Conservation (phyloP, 2,888 invertebrate genomes). For the Frankliniella fusca region DNA sequence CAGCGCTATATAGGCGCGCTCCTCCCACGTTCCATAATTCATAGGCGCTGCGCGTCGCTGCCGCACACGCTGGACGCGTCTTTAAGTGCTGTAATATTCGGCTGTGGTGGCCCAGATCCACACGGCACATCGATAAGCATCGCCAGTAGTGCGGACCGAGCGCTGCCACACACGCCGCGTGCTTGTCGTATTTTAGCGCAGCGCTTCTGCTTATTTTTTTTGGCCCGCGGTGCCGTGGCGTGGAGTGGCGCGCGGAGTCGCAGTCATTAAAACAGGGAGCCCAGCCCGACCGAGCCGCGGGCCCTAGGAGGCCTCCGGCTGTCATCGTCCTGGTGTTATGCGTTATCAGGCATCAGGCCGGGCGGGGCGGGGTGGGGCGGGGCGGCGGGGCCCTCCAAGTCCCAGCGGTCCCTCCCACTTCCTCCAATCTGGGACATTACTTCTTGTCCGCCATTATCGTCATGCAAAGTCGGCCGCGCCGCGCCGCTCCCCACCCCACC, state of each 20-base stretch:
- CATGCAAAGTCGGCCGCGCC: slow-evolving; percentile 13
- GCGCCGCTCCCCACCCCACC: not conserved
- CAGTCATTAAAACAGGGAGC: no score
- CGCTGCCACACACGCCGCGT: not conserved
- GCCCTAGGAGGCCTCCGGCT: not conserved
- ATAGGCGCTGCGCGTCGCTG: slow-evolving; percentile 8
- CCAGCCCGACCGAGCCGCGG: not conserved
- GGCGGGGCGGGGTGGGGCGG: not conserved
- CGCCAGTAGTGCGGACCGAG: not conserved
- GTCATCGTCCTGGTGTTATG: not conserved
- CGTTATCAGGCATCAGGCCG: not conserved
- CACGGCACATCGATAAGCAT: not conserved
- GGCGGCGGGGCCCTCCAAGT: not conserved
- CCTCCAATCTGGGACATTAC: slow-evolving; percentile 22
- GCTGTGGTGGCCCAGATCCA: not conserved
- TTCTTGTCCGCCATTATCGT: slow-evolving; percentile 11
- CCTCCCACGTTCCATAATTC: slow-evolving; percentile 6
- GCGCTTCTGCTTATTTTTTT: no score
- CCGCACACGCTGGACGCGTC: not conserved
- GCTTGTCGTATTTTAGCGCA: no score
- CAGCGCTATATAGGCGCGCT: not conserved
- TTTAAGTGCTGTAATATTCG: not conserved
- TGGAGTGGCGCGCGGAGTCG: not conserved
- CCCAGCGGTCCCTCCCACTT: not conserved
- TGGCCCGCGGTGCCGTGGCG: not conserved